phyloP scores from a whole-genome alignment of 2,888 invertebrate species.

The Hirtodrosophila alboralis region DNA sequence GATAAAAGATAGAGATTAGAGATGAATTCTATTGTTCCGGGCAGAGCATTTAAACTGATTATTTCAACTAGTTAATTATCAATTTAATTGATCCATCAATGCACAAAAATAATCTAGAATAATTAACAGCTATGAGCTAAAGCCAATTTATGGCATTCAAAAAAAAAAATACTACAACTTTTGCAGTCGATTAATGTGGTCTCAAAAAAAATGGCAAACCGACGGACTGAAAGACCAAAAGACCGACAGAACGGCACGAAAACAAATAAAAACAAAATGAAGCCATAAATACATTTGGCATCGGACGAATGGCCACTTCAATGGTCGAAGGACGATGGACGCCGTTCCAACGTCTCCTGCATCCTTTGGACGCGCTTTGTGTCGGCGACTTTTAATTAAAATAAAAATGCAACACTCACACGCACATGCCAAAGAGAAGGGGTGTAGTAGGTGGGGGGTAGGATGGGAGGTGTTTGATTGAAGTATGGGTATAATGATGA shows the following conservation, averaged over 20 bases:
- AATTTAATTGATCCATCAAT: conserved; percentile 32
- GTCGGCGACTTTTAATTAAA: conserved; percentile 71
- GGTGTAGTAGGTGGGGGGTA: not conserved
- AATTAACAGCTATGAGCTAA: conserved; percentile 26
- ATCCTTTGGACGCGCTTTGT: conserved; percentile 61
- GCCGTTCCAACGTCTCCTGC: conserved; percentile 5
- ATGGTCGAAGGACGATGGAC: conserved; percentile 50
- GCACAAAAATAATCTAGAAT: conserved; percentile 13
- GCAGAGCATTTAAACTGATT: no score
- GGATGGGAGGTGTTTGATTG: not conserved
- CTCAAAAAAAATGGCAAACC: conserved; percentile 53
- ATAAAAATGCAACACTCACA: conserved; percentile 70
- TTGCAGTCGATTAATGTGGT: conserved; percentile 17
- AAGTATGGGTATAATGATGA: conserved; percentile 36
- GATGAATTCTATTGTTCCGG: no score
- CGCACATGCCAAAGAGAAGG: conserved; percentile 22
- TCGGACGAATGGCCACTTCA: conserved; percentile 68
- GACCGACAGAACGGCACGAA: conserved; percentile 41
- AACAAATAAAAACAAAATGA: conserved; percentile 59
- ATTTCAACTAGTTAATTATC: conserved; percentile 24
- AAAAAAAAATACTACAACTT: conserved; percentile 29
- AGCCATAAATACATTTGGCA: conserved; percentile 75
- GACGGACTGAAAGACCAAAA: conserved; percentile 46
- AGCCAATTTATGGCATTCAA: conserved; percentile 32
- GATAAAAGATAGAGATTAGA: no score